These are phyloP conservation scores for Chondrosia reniformis DNA, from an alignment of 37 sponge, comb jelly and placozoan genomes.

Conservation along the genomic window DNA sequence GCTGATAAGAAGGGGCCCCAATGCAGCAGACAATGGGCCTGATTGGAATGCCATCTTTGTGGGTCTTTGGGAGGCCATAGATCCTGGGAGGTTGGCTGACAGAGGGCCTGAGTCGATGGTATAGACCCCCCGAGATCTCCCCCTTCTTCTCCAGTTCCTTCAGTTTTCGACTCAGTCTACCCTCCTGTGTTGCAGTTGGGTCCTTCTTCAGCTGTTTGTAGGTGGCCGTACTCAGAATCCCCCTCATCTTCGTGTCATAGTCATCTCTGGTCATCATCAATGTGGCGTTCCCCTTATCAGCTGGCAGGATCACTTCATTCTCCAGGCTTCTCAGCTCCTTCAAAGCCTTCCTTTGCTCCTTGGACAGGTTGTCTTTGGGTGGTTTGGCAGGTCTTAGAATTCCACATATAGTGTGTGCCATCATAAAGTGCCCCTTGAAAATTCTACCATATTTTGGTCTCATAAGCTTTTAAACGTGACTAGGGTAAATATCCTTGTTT, in stretches of 20 bases:
- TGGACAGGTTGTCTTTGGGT: conserved; percentile 5
- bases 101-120: not conserved
- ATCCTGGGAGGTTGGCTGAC: not conserved
- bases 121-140: not conserved
- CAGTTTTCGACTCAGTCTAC: not conserved
- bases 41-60: not conserved
- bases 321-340: conserved; percentile 1
- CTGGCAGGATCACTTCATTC: not conserved
- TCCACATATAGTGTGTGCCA: too few species aligned
- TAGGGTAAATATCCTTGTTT: too few species aligned
- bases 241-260: not conserved
- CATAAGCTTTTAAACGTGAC: too few species aligned
- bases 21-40: conserved; percentile 14
- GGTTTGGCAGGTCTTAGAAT: too few species aligned
- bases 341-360: not conserved
- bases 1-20: not conserved
- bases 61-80: conserved; percentile 16
- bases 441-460: too few species aligned
- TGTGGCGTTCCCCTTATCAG: conserved; percentile 13
- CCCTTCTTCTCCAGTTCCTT: not conserved
- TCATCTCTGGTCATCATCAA: conserved; percentile 19
- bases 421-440: too few species aligned
- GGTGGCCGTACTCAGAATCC: not conserved
- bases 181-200: conserved; percentile 3
- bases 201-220: not conserved